Evolutionary conservation across 2,797 vertebrate species (phyloP), one percentile per base, ranked within the genome.

Genomic region (Myotis planiceps): DNA sequence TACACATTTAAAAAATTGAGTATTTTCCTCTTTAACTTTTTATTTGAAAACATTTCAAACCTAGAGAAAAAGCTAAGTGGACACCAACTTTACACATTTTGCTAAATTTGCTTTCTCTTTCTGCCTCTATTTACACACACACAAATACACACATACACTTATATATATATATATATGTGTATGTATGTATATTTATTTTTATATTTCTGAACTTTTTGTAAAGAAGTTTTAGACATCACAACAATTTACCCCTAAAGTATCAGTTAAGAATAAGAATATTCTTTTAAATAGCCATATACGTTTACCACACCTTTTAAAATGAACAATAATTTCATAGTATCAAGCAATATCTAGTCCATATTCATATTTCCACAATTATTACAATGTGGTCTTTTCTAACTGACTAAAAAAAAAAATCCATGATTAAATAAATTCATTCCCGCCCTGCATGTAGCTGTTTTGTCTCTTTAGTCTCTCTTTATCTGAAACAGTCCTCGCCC

Each of bases 41-140:
- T 74, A 74, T 63, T 92, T 91, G 74, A 66, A 72, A 83, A 92
- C 79, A 12, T 80, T 87, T 95, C 66, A 79, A 58, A 74, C 23
- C 65, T 87, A 58, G 1, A 69, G 12, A 82, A 76, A 68, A 87
- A 88, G 2, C 9, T 58, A 75, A 72, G 81, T n/a, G 37, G 25
- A 63, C 13, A 55, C 18, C 49, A 90, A 5, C 53, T 80, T 29
- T 60, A 19, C 49, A 79, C 66, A 78, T 78, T 88, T 78, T 80
- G 18, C 21, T 42, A 53, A 32, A 10, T 91, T 93, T 91, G 23
- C 8, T 81, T 81, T 69, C 25, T 87, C 34, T 85, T 19, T 78
- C 34, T 65, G 3, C 68, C n/a, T 90, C 34, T 90, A 8, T 85
- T 82, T 37, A 71, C 2, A 49, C 23, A 69, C 19, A 15, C 19